Evolutionary conservation across 2,888 invertebrate species (phyloP).

Genomic region (Archaeoteleia sp.): DNA sequence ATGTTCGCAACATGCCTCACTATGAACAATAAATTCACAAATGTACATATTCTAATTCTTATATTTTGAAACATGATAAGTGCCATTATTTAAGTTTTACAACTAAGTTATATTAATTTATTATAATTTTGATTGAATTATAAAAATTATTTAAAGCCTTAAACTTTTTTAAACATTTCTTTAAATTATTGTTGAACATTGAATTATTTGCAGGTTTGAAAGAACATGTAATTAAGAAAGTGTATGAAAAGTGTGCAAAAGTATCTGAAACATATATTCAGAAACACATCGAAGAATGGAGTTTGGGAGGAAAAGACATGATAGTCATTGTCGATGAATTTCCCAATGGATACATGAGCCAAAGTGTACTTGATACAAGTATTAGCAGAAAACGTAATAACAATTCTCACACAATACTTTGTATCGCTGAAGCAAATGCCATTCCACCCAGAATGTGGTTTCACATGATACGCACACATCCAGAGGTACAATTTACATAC

Average conservation of each 20-base stretch:
- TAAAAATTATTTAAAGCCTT: too few relatives aligned
- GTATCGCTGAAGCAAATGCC: slow-evolving; percentile 79
- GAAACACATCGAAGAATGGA: slow-evolving; percentile 75
- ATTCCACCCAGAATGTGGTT: slow-evolving; percentile 75
- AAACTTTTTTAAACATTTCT: too few relatives aligned
- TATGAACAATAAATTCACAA: too few relatives aligned
- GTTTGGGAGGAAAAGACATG: slow-evolving; percentile 78
- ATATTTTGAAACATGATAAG: too few relatives aligned
- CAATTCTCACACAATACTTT: slow-evolving; percentile 79
- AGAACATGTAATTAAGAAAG: slow-evolving; percentile 77
- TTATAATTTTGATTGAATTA: too few relatives aligned
- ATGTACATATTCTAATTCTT: too few relatives aligned
- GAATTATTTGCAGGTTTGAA: slow-evolving; percentile 76
- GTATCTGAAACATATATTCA: slow-evolving; percentile 75
- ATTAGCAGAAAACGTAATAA: slow-evolving; percentile 76
- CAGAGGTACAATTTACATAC: too few relatives aligned
- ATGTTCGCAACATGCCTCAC: too few relatives aligned
- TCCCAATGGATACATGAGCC: slow-evolving; percentile 79
- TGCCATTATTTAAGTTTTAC: too few relatives aligned
- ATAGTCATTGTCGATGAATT: slow-evolving; percentile 82
- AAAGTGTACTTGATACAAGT: slow-evolving; percentile 76
- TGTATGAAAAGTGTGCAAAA: slow-evolving; percentile 79
- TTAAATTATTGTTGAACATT: too few relatives aligned
- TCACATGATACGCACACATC: slow-evolving; percentile 69
- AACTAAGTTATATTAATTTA: too few relatives aligned